Evolutionary conservation across 2,113 vertebrate species (phyloP), one percentile per base, ranked within the genome.

Genomic region (Piaya cayana): DNA sequence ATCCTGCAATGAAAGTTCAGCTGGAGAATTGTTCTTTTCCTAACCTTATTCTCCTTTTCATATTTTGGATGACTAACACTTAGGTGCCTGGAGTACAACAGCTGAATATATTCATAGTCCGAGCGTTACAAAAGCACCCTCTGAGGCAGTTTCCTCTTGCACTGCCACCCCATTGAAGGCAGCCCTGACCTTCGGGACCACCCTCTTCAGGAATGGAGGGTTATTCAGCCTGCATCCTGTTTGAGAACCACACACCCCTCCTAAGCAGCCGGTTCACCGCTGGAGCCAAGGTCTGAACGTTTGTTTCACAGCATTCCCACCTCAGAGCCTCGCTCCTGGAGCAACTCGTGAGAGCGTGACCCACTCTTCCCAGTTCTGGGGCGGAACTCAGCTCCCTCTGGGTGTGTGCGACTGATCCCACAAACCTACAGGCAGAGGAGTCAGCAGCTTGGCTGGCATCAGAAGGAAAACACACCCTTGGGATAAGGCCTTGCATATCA

Each of bases 221-320:
- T 88, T 93, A 97, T 96, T 94, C 88, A 93, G 85, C 63, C 92
- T 93, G 93, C 95, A 94, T 97, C 97, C 96, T 96, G 90, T 96
- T 75, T 90, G 55, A 85, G 84, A 91, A 9, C 60, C 90, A 76
- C 87, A 85, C 68, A 0, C 89, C 91, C 86, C 88, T 93, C 77
- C 94, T 45, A 80, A 95, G 62, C 20, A 3, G 34, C 58, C 0
- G 16, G 43, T 75, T 90, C 72, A 71, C 64, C 0, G 8, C 82
- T 72, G 52, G n/a, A 70, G n/a, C 15, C 1, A 18, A 29, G 43
- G 50, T 56, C 36, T 50, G 9, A 2, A 62, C 68, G 2, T 63
- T 76, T 72, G 78, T 68, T 82, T 84, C 55, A 50, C 37, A 45
- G 79, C 11, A 3, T 64, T 92, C 75, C 56, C 9, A 23, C 74